Base-by-base conservation (phyloP, 1,140 invertebrate genomes). In the Micrasema minimum region DNA sequence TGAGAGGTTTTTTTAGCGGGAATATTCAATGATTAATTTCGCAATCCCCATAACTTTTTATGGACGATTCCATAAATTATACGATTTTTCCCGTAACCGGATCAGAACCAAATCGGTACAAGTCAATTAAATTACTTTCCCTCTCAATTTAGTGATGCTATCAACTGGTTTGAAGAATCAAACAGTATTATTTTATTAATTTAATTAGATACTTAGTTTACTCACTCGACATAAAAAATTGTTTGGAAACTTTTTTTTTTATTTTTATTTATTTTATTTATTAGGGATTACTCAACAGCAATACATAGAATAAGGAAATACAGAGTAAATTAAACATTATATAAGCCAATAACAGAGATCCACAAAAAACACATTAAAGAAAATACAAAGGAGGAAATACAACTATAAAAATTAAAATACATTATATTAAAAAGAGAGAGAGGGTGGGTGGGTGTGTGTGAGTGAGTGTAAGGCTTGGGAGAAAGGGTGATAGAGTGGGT, bases 21-120 rank as follows among this genome's bases (percentile, higher is more conserved):
- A 59, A 41, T 14, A 53, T 43, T 16, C 51, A 59, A 14, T 26
- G 55, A 59, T 38, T 59, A 41, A 59, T 59, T 59, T 41, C 37
- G n/a, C 16, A 31, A 59, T 18, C 18, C 55, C 18, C 37, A 35
- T 59, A 43, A 59, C 18, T 7, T 59, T 41, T 59, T 20, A 59
- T 23, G 37, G 5, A 14, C 10, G 16, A 22, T 5, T 59, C 38
- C 37, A 41, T 41, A 59, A 59, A 59, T n/a, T n/a, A n/a, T 53
- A 11, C n/a, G 12, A 53, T 26, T 1, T 6, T 53, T 5, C 18
- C 18, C 20, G 11, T n/a, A n/a, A 2, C 16, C 1, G 46, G 18
- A 2, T 48, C 10, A 1, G 18, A 11, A 48, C 2, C 5, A 48
- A 48, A 48, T 11, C 20, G 46, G 7, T 18, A 20, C 46, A 48